Evolutionary conservation across 2,888 invertebrate genomes (phyloP).

Genomic region (Orthosia gothica): DNA sequence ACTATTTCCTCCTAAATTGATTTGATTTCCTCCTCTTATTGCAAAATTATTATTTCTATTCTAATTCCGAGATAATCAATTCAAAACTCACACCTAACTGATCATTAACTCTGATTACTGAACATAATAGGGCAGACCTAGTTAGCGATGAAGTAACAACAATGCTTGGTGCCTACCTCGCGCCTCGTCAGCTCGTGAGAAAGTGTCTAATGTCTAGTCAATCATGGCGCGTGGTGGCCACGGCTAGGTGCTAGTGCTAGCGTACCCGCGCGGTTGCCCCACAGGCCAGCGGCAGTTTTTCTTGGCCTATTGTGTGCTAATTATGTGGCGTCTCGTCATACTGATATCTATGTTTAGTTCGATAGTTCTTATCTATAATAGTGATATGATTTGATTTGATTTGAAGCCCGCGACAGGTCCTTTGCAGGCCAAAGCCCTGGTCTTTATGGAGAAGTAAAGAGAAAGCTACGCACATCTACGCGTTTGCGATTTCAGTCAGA

Average conservation of each 20-base stretch:
- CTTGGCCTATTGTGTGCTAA: conserved; percentile 73
- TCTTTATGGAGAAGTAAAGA: neutral
- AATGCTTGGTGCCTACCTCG: conserved; percentile 31
- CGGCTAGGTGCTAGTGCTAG: conserved; percentile 16
- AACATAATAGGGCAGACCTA: conserved; percentile 36
- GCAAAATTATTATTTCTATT: neutral
- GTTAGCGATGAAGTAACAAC: conserved; percentile 54
- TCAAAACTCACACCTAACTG: conserved; percentile 13
- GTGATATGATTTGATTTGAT: no score
- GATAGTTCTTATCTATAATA: neutral
- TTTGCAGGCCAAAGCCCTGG: neutral
- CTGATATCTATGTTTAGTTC: conserved; percentile 16
- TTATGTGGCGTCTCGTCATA: conserved; percentile 56
- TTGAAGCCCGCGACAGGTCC: no score
- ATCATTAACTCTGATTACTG: conserved; percentile 22
- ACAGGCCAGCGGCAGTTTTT: conserved; percentile 62
- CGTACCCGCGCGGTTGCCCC: conserved; percentile 27
- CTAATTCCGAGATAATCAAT: conserved; percentile 14
- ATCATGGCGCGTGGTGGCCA: conserved; percentile 5
- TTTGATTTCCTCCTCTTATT: neutral
- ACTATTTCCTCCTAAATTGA: no score
- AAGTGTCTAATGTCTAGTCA: conserved; percentile 39
- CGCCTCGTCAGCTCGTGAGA: conserved; percentile 54
- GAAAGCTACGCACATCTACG: no score
- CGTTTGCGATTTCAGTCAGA: no score